Conservation (phyloP, 1,140 invertebrate species). For the Drosophila fuyamai region DNA sequence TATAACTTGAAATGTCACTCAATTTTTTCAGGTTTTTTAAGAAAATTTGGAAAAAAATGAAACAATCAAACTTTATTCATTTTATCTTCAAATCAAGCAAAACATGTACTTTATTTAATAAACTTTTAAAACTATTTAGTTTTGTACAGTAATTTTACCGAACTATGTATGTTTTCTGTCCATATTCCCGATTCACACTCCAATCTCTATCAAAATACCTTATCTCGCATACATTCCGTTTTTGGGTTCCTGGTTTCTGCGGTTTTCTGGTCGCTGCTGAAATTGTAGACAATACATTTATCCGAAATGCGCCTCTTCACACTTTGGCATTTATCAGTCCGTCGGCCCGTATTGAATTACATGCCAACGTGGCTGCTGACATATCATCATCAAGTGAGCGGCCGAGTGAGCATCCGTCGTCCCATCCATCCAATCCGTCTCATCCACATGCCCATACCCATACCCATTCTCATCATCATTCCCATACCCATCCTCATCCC, state of each 20-base stretch:
- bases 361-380: conserved; percentile 59
- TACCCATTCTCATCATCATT: not conserved
- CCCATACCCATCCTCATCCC: not conserved
- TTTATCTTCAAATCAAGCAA: too few species aligned
- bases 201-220: conserved; percentile 2
- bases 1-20: conserved; percentile 1
- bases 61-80: too few species aligned
- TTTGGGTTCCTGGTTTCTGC: conserved; percentile 19
- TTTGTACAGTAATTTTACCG: too few species aligned
- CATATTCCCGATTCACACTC: too few species aligned
- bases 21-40: too few species aligned
- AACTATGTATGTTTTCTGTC: too few species aligned
- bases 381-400: conserved; percentile 53
- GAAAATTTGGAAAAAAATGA: too few species aligned
- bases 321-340: conserved; percentile 51
- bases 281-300: conserved; percentile 53
- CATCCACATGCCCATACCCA: conserved; percentile 2
- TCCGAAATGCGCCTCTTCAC: conserved; percentile 55
- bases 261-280: conserved; percentile 20
- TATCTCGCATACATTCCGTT: conserved; percentile 31
- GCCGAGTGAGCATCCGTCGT: conserved; percentile 45
- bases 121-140: too few species aligned
- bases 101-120: too few species aligned
- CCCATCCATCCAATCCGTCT: conserved; percentile 4
- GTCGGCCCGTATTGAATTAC: conserved; percentile 61